Evolutionary conservation across 2,113 vertebrate species (phyloP), one percentile per base, ranked within the genome.

Genomic region (Sinocyclocheilus grahami): DNA sequence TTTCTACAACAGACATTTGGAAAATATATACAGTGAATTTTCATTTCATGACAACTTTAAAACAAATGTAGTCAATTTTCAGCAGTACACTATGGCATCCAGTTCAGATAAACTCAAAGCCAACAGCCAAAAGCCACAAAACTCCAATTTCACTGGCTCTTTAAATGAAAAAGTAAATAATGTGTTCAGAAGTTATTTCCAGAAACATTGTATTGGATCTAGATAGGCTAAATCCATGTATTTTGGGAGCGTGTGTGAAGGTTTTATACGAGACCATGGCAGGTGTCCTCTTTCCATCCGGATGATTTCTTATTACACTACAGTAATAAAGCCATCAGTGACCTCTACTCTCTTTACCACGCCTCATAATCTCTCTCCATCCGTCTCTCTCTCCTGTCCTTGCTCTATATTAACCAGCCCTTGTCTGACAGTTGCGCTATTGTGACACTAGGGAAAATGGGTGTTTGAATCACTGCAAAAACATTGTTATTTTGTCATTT

Each of bases 301-400:
- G 24, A 13, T 78, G 78, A 78, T 76, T 87, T 88, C 80, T 67
- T 62, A 84, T 82, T 86, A 76, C 82, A 80, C 46, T 39, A 63
- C 30, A 78, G 71, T 82, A 82, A 76, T 82, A 84, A 84, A 71
- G 69, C 82, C 83, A 86, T 85, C 75, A 86, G 75, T 85, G 79
- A 79, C 84, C 75, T 27, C 75, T 83, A 78, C 37, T 78, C 77
- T 65, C 60, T 82, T 88, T 84, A 86, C 63, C 77, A 76, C 67
- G 77, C 84, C 65, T 82, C 71, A 78, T 75, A 16, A 79, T 65
- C 62, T 60, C 85, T 53, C 79, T 71, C 27, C 51, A 79, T 65
- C 53, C 22, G 37, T 53, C 79, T 78, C 42, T 60, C 60, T 37
- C n/a, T 72, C 6, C 18, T 22, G 42, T 62, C 42, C 76, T 69